Base-by-base conservation (phyloP, 2,797 vertebrate genomes). In the Lepus townsendii region DNA sequence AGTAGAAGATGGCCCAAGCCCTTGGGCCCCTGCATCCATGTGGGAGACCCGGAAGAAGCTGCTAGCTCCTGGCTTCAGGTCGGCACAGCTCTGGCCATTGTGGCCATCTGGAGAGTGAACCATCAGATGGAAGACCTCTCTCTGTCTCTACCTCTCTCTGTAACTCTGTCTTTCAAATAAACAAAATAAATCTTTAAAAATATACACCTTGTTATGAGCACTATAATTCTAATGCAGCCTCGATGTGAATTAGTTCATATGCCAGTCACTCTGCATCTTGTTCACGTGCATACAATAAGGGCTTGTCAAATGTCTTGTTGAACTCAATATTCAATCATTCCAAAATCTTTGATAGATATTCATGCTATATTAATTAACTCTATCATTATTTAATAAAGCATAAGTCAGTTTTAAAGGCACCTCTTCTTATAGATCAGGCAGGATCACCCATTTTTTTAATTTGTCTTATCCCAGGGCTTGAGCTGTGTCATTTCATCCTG, bases 311-410 rank as follows among this genome's bases (percentile, higher is more conserved):
- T 57, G 5, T 13, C 27, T 88, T 87, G 10, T 79, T 72, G 19
- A 95, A 73, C 47, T 94, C 57, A 80, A 52, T 73, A 50, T 54
- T n/a, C 22, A 65, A 80, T 91, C 30, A 8, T 20, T 72, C 35
- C 14, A 91, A 30, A 82, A 57, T 47, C 73, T 89, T 71, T 1
- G 16, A 20, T 47, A 72, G 16, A 9, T 63, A 54, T 85, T 20
- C 24, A 47, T n/a, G 3, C 14, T 19, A 78, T 2, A 7, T 5
- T 63, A 76, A 63, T 32, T 20, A 89, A 6, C 27, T 32, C 11
- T 38, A 38, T 65, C 17, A 30, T 75, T 57, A 90, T 57, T 52
- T 69, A 68, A 32, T 54, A 60, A 83, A 83, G 14, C 17, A 0
- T 12, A 66, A 54, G 24, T 63, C 27, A 27, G 2, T 57, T 89